phyloP scores from a whole-genome alignment of 1,140 invertebrate species.

The Araneus ventricosus region DNA sequence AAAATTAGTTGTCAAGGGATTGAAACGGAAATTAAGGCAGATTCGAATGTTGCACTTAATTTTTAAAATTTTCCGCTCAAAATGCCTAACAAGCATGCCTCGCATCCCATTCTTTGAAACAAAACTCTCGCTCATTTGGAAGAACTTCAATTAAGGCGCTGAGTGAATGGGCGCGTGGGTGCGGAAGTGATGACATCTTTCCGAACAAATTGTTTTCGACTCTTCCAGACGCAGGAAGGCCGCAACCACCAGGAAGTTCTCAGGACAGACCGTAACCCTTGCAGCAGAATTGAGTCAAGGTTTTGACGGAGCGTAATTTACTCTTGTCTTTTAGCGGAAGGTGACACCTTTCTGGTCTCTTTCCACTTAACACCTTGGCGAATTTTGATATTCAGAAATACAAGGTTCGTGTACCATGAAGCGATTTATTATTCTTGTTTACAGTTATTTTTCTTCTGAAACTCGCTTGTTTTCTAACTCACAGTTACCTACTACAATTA shows the following conservation, averaged over 20 bases:
- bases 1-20: too few species aligned
- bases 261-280: constrained; percentile 4
- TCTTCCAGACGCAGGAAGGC: constrained; percentile 68
- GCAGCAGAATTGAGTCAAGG: neutral
- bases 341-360: neutral
- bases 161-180: constrained; percentile 7
- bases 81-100: too few species aligned
- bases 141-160: constrained; percentile 29
- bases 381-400: neutral
- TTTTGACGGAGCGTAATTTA: neutral
- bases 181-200: constrained; percentile 57
- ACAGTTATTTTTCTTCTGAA: too few species aligned
- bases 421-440: too few species aligned
- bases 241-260: constrained; percentile 27
- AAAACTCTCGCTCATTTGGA: neutral
- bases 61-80: too few species aligned
- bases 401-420: too few species aligned
- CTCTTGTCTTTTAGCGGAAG: neutral
- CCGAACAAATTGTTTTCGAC: constrained; percentile 55
- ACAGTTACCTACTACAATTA: too few species aligned
- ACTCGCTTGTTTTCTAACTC: too few species aligned
- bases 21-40: too few species aligned
- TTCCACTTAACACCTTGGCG: neutral
- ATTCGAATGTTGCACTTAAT: too few species aligned
- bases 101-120: too few species aligned